Evolutionary conservation across 2,888 invertebrate species (phyloP).

Genomic region (Eucera pruinosa): DNA sequence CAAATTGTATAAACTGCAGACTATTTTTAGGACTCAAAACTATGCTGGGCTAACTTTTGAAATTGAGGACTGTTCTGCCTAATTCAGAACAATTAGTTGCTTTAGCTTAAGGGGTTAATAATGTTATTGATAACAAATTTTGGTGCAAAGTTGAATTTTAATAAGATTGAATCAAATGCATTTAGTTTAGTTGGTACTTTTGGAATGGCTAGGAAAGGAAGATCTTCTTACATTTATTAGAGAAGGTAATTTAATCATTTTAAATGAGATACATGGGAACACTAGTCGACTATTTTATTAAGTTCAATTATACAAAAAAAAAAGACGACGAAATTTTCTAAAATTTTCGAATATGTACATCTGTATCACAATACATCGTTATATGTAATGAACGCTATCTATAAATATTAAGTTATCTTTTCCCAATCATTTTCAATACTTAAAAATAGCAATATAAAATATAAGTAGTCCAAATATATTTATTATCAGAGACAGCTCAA

Average conservation of each 20-base stretch:
- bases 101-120: no score
- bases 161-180: no score
- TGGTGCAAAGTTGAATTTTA: no score
- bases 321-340: not conserved
- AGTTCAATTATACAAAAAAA: constrained; percentile 11
- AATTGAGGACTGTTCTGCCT: no score
- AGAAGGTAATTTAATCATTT: not conserved
- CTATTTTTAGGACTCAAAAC: no score
- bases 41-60: no score
- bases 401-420: constrained; percentile 4
- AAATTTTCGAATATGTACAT: constrained; percentile 12
- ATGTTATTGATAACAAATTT: no score
- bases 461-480: not conserved
- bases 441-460: constrained; percentile 2
- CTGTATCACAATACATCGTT: constrained; percentile 23
- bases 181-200: no score
- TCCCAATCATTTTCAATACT: not conserved
- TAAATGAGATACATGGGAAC: not conserved
- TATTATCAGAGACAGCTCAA: not conserved
- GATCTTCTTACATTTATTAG: not conserved
- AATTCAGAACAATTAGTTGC: no score
- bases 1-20: no score
- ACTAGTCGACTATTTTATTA: constrained; percentile 16
- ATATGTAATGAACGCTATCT: constrained; percentile 5
- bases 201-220: not conserved